Conservation (phyloP, 30 jellyfish, hydroid and myxozoan genomes). For the Chironex yamaguchii region DNA sequence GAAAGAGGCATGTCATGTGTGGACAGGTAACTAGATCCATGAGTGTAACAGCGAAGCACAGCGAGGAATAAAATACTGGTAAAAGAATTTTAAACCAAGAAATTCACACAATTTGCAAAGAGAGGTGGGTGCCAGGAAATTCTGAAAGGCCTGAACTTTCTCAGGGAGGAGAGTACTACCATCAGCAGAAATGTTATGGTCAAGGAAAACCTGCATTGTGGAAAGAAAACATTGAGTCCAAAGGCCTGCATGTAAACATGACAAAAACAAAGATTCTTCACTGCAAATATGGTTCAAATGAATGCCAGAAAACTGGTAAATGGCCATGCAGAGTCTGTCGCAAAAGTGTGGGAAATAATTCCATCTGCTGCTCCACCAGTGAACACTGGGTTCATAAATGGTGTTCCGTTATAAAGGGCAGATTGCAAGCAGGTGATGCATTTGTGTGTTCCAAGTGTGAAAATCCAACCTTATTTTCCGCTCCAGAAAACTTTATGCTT, state of each 20-base stretch:
- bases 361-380: background rate
- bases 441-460: background rate
- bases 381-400: background rate
- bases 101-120: no score
- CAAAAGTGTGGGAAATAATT: slow-evolving; percentile 1
- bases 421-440: background rate
- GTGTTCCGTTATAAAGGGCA: background rate
- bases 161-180: no score
- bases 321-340: background rate
- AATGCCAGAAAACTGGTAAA: background rate
- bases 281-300: background rate
- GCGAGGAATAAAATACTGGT: no score
- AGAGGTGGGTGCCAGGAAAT: no score
- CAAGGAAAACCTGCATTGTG: no score
- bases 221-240: no score
- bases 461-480: background rate
- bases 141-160: no score
- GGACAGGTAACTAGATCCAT: no score
- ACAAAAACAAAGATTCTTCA: background rate
- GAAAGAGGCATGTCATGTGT: no score
- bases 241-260: background rate
- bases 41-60: no score
- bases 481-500: background rate
- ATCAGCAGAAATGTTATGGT: no score
- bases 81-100: no score